phyloP scores from a whole-genome alignment of 1,140 invertebrate genomes.

The Phthorimaea operculella region DNA sequence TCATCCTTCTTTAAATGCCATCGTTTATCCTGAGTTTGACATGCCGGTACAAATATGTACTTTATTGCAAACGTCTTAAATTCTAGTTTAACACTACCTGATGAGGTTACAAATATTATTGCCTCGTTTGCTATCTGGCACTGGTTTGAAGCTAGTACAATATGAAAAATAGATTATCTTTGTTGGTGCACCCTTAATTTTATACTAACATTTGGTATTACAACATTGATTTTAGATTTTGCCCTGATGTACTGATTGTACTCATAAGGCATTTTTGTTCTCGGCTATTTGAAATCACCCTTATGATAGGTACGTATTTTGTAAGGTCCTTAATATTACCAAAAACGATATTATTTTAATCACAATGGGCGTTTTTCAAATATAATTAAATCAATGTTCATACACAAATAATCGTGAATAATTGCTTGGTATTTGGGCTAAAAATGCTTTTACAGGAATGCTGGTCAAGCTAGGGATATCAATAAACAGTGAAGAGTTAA shows the following conservation, averaged over 20 bases:
- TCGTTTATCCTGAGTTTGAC: not conserved
- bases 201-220: too few relatives aligned
- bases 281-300: too few relatives aligned
- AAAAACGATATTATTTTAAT: too few relatives aligned
- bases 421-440: constrained; percentile 13
- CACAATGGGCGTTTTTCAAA: too few relatives aligned
- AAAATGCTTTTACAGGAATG: constrained; percentile 10
- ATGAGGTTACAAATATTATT: constrained; percentile 31
- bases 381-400: too few relatives aligned
- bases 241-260: too few relatives aligned
- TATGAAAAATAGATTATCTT: constrained; percentile 56
- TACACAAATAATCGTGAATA: not conserved
- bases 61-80: constrained; percentile 42
- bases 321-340: too few relatives aligned
- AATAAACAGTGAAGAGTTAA: too few relatives aligned
- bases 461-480: constrained; percentile 1
- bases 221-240: too few relatives aligned
- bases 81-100: constrained; percentile 32
- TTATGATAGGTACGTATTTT: too few relatives aligned
- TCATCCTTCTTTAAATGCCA: constrained; percentile 13
- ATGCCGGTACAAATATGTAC: constrained; percentile 26
- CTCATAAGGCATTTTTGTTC: too few relatives aligned
- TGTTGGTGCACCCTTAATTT: constrained; percentile 34
- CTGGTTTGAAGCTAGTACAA: constrained; percentile 37
- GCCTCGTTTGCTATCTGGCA: constrained; percentile 40